Evolutionary conservation across 2,113 vertebrate genomes (phyloP), one percentile per base, ranked within the genome.

Genomic region (Rhea pennata): DNA sequence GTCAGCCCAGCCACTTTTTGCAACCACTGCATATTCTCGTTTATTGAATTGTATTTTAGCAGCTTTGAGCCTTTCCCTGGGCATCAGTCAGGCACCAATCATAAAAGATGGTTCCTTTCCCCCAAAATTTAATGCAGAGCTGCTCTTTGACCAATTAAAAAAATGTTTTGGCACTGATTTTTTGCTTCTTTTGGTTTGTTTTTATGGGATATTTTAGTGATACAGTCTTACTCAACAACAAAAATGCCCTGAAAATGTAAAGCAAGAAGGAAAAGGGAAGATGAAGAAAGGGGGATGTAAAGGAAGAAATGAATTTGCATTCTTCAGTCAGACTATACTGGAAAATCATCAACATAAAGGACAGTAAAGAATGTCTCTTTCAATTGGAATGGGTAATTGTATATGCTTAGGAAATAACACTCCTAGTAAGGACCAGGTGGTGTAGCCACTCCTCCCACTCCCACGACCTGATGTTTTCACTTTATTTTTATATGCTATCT

Each of bases 401-500:
- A 82, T 73, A 24, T 71, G 78, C 10, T 58, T 61, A 79, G 26
- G 39, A 90, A 85, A 64, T 5, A 50, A 8, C 5, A 15, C 74
- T 96, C 10, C 5, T 94, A 40, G 42, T 65, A 50, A 8, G 46
- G 42, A 76, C 59, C 36, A 76, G 23, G 54, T 76, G 72, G 21
- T 42, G 46, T 27, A 89, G 24, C 39, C 24, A 31, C 66, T 88
- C 53, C 29, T 94, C 24, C 40, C 46, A 39, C 44, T 17, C 73
- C 48, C 0, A 0, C 71, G 62, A 95, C 88, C 65, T 84, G 39
- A 76, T 84, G 79, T 74, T 83, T 86, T 95, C 1, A 29, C 74
- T 88, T 94, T 85, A 66, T 79, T 96, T 96, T 92, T 96, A 54
- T 76, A 51, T 2, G 8, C 16, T 36, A 15, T 15, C 20, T 79